These are phyloP conservation scores for Gallinago paraguaiae DNA, from an alignment of 2,113 vertebrate genomes.

Conservation along the genomic window DNA sequence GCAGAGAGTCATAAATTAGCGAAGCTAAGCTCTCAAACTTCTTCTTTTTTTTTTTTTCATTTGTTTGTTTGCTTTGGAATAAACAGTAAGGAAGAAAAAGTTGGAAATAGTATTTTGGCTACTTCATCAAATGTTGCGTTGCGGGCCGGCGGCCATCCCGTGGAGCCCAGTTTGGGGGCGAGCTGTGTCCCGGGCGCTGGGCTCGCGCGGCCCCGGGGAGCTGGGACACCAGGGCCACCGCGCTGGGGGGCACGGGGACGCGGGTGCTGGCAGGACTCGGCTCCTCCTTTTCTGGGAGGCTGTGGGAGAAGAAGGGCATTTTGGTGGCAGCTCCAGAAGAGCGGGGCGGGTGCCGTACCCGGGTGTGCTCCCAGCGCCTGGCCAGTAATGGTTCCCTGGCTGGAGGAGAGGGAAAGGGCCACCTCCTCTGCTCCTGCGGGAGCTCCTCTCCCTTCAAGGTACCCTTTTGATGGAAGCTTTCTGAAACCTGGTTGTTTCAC, in stretches of 20 bases:
- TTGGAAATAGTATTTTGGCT: constrained; percentile 33
- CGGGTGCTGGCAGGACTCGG: not conserved
- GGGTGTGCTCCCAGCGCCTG: not conserved
- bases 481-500: constrained; percentile 19
- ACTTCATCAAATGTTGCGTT: not conserved
- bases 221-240: rapidly evolving
- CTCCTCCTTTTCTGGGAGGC: not conserved
- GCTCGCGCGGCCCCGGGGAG: not conserved
- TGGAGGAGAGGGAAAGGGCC: not conserved
- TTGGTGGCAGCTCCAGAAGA: not conserved
- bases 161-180: not conserved
- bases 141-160: not conserved
- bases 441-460: not conserved
- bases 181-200: not conserved
- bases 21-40: not conserved
- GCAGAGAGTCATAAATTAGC: constrained; percentile 4
- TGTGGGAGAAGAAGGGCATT: not conserved
- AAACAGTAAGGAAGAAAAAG: constrained; percentile 19
- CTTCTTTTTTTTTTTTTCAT: not conserved
- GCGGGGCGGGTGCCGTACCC: rapidly evolving
- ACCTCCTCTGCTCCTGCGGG: not conserved
- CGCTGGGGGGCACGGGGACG: not conserved
- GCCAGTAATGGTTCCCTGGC: not conserved
- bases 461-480: not conserved
- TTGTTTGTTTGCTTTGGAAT: constrained; percentile 65